Evolutionary conservation across 2,113 vertebrate genomes (phyloP).

Genomic region (Coptodon bakossiorum): DNA sequence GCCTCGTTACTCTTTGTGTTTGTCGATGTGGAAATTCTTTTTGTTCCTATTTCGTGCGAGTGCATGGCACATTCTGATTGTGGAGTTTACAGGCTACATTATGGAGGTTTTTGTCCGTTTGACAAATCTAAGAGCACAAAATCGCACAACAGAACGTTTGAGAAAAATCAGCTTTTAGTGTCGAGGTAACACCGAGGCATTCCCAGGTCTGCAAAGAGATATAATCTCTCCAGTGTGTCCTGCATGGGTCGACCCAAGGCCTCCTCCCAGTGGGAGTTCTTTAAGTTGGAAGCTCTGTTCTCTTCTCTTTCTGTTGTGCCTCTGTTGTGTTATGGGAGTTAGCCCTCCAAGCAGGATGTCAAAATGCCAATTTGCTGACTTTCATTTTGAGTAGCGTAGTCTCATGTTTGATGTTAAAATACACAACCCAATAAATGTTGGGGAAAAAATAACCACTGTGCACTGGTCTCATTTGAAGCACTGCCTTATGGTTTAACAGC

Average conservation of each 20-base stretch:
- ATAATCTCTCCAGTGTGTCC: background rate
- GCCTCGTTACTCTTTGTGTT: background rate
- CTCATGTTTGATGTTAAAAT: background rate
- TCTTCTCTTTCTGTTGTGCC: too few relatives aligned
- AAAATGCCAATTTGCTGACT: rapidly evolving
- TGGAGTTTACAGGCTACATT: background rate
- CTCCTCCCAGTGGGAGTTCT: background rate
- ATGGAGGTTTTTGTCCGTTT: background rate
- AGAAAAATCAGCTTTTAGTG: background rate
- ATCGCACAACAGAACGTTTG: background rate
- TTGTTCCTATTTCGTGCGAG: background rate
- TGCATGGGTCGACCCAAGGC: background rate
- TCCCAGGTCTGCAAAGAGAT: background rate
- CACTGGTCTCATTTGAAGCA: background rate
- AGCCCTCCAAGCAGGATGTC: background rate
- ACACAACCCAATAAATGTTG: background rate
- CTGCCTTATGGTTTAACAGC: background rate
- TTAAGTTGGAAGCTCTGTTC: too few relatives aligned
- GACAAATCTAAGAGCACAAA: background rate
- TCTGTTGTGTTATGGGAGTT: background rate
- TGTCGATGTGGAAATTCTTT: background rate
- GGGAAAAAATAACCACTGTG: background rate
- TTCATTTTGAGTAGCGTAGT: background rate
- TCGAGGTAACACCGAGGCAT: background rate
- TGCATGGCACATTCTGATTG: background rate